A percentile compares a stretch with the other conserved stretches of the same genome.
Conservation (phyloP, 2,888 invertebrate species). For the Pollenia amentaria region DNA sequence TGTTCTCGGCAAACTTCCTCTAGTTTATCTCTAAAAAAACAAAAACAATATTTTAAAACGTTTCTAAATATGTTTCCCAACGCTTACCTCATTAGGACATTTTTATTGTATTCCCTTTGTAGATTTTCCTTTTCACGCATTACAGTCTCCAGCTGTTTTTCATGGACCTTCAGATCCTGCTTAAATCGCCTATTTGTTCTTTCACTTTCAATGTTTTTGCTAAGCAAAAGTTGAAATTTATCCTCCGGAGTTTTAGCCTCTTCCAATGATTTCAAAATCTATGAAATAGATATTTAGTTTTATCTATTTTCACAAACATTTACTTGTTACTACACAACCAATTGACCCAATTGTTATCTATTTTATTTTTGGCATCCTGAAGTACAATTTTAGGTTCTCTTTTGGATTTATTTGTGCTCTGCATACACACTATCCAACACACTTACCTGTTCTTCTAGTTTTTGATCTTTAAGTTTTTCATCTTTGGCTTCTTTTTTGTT, state of each 20-base stretch:
- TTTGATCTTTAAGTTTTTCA: constrained; percentile 84
- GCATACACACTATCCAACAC: background rate
- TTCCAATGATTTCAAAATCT: constrained; percentile 79
- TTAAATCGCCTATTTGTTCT: constrained; percentile 88
- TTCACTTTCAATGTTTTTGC: constrained; percentile 90
- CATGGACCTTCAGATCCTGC: constrained; percentile 87
- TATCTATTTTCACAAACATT: background rate
- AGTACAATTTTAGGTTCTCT: constrained; percentile 64
- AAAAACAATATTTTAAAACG: background rate
- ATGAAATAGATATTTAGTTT: background rate
- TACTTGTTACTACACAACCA: constrained; percentile 20
- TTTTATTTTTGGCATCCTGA: constrained; percentile 45
- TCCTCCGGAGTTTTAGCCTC: constrained; percentile 78
- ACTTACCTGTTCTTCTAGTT: constrained; percentile 83
- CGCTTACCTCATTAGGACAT: constrained; percentile 88
- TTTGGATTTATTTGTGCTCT: background rate
- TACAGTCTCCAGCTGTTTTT: constrained; percentile 87
- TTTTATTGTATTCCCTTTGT: constrained; percentile 93
- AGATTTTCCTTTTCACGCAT: constrained; percentile 92
- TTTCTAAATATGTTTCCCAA: background rate
- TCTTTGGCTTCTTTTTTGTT: constrained; percentile 84
- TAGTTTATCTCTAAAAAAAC: constrained; percentile 87
- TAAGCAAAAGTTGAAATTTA: constrained; percentile 79
- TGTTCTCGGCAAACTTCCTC: constrained; percentile 96
- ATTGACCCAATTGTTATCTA: constrained; percentile 44